Evolutionary conservation across 1,140 invertebrate species (phyloP), one percentile per base, ranked within the genome.

Genomic region (Tetraneura akinire): DNA sequence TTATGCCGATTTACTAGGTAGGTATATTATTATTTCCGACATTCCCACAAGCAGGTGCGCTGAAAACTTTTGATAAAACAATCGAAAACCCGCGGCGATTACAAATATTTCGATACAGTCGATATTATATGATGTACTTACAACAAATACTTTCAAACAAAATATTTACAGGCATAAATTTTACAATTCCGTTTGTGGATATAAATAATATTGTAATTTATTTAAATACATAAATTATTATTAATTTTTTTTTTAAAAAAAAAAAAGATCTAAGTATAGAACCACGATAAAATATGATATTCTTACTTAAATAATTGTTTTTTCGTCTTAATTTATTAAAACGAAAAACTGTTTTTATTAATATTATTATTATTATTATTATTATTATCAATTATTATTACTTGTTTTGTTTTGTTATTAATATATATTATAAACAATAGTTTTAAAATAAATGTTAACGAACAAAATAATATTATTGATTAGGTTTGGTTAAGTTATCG

Each of bases 361-460:
- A 42, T 42, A 37, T 23, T 66, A 14, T 45, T 66, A n/a, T n/a
- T n/a, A n/a, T n/a, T n/a, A n/a, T n/a, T n/a, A n/a, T n/a, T n/a
- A n/a, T n/a, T n/a, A n/a, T n/a, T 37, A 37, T 37, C 8, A 4
- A 37, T 37, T 37, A 37, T 37, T 37, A 37, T 37, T 37, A 37
- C 8, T 8, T 37, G 8, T 64, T 68, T 45, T 68, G n/a, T 68
- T 68, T 68, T 68, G 37, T 68, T 68, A 68, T 68, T 68, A 68
- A 45, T 68, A 47, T 68, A 26, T 47, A 68, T 23, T 68, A 26
- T 47, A 68, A 45, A 68, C 37, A 47, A 68, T 68, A 45, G 37
- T 68, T 68, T 68, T 21, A 47, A 47, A 37, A 42, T 47, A 29
- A n/a, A 45, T 68, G 64, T 68, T 68, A 68, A 42, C 14, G 37